A percentile compares a stretch with the other conserved stretches of the same genome.
Evolutionary conservation across 2,113 vertebrate genomes (phyloP).

Genomic region (Bubo scandiacus): DNA sequence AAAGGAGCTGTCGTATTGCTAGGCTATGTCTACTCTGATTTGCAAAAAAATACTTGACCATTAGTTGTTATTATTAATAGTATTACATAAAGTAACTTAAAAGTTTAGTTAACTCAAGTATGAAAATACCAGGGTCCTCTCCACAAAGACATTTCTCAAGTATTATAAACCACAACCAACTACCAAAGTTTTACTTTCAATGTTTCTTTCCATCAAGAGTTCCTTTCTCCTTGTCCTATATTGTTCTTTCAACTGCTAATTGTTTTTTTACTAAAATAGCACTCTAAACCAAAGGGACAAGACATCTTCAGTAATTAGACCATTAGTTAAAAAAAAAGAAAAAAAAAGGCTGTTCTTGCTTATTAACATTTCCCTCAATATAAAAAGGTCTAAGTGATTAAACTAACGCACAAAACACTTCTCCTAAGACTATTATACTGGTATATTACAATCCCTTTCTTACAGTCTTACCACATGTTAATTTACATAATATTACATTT

Average conservation of each 20-base stretch:
- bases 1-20: background rate
- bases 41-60: background rate
- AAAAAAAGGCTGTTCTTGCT: background rate
- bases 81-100: background rate
- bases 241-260: constrained; percentile 46
- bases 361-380: background rate
- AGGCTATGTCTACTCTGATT: background rate
- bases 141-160: background rate
- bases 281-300: constrained; percentile 34
- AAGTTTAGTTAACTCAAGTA: background rate
- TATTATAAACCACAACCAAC: background rate
- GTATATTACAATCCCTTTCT: background rate
- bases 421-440: background rate
- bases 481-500: background rate
- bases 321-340: background rate
- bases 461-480: background rate
- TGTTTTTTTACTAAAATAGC: constrained; percentile 61
- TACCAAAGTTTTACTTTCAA: background rate
- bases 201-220: background rate
- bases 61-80: background rate
- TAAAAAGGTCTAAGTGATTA: background rate
- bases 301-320: constrained; percentile 48
- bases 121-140: background rate
- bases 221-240: constrained; percentile 67
- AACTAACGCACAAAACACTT: background rate